Base-by-base conservation (phyloP, 1,140 invertebrate genomes). In the Acromyrmex echinatior region DNA sequence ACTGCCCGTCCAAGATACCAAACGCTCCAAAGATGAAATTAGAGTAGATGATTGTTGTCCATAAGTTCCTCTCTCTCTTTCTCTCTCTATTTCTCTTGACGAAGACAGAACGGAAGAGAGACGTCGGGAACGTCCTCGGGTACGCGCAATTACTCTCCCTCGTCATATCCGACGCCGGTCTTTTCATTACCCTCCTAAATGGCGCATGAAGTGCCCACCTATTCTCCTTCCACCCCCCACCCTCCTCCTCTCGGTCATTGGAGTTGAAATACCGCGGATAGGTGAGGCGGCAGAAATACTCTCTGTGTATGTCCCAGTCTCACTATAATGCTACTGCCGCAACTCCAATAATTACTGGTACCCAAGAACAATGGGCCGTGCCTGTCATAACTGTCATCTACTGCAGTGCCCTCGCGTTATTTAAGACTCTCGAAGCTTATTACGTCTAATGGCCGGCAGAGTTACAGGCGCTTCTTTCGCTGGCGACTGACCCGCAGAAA, bases 361-460 rank as follows among this genome's bases (percentile, higher is more conserved):
- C 80, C 84, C 80, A 10, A 74, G 88, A 93, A 94, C 93, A 94
- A 94, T 94, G 87, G 90, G 74, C 79, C 90, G 82, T 86, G 90
- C 87, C 87, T 92, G 92, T 93, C 93, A 93, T 94, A 93, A 93
- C 93, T 94, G 92, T 94, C 93, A 91, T 92, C 91, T 82, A 86
- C 73, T 78, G 92, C 90, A 65, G 86, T 86, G 81, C 66, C 39
- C 68, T 62, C 70, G 53, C 87, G 92, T 93, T 94, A 94, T 93
- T 93, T 93, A 94, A 93, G 91, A 91, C 92, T 90, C 92, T 90
- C 76, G 28, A 51, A 88, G 90, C 90, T 93, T 93, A 94, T 94
- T 93, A 94, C 92, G 12, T 74, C 89, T 93, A 93, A 94, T 93
- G 93, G 90, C 53, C 85, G 76, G 35, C 21, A 45, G 70, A 88